Conservation (phyloP, 2,888 invertebrate species). For the Morpho helenor region DNA sequence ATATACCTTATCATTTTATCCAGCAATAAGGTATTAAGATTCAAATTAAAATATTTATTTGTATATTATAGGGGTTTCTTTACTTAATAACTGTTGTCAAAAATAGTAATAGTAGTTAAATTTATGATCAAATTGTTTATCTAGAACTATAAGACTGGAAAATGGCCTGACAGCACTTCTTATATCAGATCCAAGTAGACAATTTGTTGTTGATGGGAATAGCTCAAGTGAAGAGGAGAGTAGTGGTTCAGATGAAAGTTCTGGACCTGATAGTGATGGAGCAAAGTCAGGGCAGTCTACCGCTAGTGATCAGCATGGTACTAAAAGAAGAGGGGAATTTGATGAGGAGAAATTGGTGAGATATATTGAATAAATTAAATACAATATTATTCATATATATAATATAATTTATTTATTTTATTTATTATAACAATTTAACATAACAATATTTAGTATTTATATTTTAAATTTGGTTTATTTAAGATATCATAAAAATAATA, state of each 20-base stretch:
- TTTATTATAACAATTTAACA: neutral
- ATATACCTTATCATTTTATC: no score
- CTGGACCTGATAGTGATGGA: conserved; percentile 66
- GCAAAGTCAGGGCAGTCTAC: conserved; percentile 52
- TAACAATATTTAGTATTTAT: neutral
- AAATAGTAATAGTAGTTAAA: no score
- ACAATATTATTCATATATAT: neutral
- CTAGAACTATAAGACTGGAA: conserved; percentile 81
- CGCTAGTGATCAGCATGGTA: conserved; percentile 56
- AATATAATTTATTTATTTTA: neutral
- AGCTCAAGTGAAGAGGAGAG: conserved; percentile 57
- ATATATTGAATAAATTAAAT: conserved; percentile 9
- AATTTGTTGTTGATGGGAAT: conserved; percentile 37
- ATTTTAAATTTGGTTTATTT: neutral
- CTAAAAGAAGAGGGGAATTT: conserved; percentile 47
- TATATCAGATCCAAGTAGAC: conserved; percentile 81
- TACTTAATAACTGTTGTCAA: no score
- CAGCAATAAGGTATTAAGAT: no score
- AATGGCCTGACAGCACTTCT: conserved; percentile 87
- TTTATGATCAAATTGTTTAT: conserved; percentile 13
- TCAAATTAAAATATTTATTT: no score
- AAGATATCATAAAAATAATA: no score
- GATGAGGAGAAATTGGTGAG: conserved; percentile 73
- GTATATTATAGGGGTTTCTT: no score
- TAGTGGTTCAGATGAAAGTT: conserved; percentile 48